Percentiles rank a stretch among this genome's conserved stretches.
phyloP scores from a whole-genome alignment of 2,113 vertebrate species.

The Callipepla squamata region DNA sequence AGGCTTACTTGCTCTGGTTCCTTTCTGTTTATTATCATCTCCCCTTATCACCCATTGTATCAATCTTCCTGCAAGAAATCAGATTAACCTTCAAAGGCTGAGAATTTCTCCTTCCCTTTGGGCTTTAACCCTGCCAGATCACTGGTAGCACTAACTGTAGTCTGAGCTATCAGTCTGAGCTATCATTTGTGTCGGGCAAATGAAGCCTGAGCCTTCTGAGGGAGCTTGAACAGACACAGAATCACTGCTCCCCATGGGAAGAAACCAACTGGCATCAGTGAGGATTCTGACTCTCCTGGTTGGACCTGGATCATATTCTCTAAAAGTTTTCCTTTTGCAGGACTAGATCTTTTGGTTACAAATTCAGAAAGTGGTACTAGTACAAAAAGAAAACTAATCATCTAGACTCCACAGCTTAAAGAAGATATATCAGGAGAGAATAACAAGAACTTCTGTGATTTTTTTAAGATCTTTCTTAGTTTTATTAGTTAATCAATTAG shows the following conservation, averaged over 20 bases:
- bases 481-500: not conserved
- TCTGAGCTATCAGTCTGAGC: not conserved
- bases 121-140: not conserved
- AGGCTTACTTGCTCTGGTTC: not conserved
- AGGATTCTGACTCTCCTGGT: not conserved
- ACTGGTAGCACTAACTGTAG: not conserved
- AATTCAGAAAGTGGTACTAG: not conserved
- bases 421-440: not conserved
- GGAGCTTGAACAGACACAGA: rapidly evolving
- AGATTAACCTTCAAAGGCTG: not conserved
- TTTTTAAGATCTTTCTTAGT: not conserved
- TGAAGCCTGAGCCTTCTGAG: not conserved
- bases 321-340: not conserved
- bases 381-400: not conserved
- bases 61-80: not conserved
- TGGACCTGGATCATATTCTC: not conserved
- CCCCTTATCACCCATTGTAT: not conserved
- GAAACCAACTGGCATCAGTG: not conserved
- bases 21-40: not conserved
- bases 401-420: not conserved
- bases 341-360: not conserved
- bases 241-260: not conserved
- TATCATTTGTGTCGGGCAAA: not conserved
- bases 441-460: not conserved
- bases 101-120: not conserved